phyloP scores from a whole-genome alignment of 2,113 vertebrate species.

The Microtus pennsylvanicus region DNA sequence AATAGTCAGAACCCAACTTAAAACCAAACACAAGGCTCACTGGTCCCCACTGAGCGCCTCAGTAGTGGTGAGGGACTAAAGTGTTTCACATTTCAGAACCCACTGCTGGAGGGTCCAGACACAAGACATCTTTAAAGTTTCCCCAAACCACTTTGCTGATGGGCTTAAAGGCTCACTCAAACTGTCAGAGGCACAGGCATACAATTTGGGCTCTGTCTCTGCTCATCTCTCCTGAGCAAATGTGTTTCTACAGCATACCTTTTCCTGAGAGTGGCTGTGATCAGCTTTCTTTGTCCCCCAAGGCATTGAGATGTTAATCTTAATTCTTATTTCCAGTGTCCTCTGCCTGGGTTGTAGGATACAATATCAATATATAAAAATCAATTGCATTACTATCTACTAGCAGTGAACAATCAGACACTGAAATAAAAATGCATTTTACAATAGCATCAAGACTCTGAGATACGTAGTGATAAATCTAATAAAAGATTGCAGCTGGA shows the following conservation, averaged over 20 bases:
- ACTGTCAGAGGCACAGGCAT: not conserved
- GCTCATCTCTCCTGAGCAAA: not conserved
- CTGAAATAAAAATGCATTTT: constrained; percentile 62
- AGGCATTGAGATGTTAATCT: constrained; percentile 14
- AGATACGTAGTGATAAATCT: constrained; percentile 48
- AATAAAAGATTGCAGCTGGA: not conserved
- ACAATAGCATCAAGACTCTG: not conserved
- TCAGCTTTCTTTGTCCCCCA: constrained; percentile 17
- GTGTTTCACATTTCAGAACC: constrained; percentile 32
- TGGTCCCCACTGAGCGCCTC: not conserved
- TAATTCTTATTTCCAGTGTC: constrained; percentile 53
- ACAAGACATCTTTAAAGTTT: constrained; percentile 12
- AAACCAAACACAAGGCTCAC: not conserved
- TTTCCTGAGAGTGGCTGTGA: not conserved
- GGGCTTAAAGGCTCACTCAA: constrained; percentile 3
- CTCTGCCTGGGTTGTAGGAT: constrained; percentile 40
- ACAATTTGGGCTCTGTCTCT: not conserved
- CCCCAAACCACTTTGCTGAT: not conserved
- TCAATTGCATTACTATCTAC: constrained; percentile 14
- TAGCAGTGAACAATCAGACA: constrained; percentile 32
- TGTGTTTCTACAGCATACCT: not conserved
- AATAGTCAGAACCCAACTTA: not conserved
- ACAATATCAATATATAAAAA: constrained; percentile 36
- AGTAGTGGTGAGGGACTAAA: not conserved
- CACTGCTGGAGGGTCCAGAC: not conserved